Percentiles rank a stretch among this genome's conserved stretches.
These are phyloP conservation scores for Homarus gammarus DNA, from an alignment of 2,888 invertebrate genomes.

Conservation along the genomic window DNA sequence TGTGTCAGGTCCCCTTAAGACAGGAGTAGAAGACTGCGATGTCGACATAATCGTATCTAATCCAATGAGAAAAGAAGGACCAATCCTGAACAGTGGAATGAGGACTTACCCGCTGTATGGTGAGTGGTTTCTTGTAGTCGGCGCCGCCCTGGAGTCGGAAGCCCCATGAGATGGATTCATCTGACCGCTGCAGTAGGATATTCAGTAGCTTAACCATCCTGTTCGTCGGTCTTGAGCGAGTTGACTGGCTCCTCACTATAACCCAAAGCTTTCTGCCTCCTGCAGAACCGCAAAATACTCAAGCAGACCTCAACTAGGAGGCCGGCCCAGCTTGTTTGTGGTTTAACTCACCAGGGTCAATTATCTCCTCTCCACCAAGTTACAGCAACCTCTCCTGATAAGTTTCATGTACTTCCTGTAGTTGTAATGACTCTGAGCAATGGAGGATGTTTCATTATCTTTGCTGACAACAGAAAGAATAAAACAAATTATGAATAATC, in stretches of 20 bases:
- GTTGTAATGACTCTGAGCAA: no score
- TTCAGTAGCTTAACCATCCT: constrained; percentile 70
- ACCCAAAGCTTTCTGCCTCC: not conserved
- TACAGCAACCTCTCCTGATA: no score
- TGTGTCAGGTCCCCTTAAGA: no score
- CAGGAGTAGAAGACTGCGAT: no score
- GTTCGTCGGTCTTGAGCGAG: not conserved
- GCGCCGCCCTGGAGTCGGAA: constrained; percentile 72
- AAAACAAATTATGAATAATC: no score
- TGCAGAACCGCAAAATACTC: not conserved
- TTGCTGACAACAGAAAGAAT: no score
- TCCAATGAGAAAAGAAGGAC: not conserved
- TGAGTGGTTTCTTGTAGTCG: constrained; percentile 70
- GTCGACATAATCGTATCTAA: no score
- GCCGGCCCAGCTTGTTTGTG: no score
- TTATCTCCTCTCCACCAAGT: no score
- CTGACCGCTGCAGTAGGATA: constrained; percentile 62
- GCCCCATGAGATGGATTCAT: constrained; percentile 73
- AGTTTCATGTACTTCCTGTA: no score
- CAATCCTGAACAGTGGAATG: not conserved
- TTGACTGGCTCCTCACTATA: not conserved
- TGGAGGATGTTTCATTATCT: no score
- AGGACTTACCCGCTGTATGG: constrained; percentile 69
- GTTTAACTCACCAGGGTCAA: not conserved
- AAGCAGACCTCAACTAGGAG: not conserved